phyloP scores from a whole-genome alignment of 1,140 invertebrate species.

The Zaprionus africanus region DNA sequence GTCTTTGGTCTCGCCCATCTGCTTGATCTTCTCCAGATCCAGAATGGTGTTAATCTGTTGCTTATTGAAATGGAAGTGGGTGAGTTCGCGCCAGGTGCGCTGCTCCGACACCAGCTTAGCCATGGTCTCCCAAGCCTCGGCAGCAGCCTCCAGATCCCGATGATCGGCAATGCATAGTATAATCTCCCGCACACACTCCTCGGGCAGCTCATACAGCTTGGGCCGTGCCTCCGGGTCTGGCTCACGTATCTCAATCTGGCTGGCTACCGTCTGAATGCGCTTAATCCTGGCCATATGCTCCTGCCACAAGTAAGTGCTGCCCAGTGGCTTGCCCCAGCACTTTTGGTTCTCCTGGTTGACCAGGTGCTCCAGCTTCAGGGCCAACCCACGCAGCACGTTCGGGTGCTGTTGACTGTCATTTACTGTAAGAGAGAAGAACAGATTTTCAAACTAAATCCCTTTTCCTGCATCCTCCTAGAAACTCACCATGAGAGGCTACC shows the following conservation, averaged over 20 bases:
- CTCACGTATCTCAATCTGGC: constrained; percentile 91
- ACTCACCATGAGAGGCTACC: constrained; percentile 93
- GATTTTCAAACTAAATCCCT: background rate
- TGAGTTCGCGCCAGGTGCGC: constrained; percentile 95
- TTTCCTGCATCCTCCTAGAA: background rate
- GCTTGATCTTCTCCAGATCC: constrained; percentile 85
- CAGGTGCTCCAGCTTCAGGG: constrained; percentile 90
- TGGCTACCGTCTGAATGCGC: constrained; percentile 92
- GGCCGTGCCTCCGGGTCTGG: constrained; percentile 92
- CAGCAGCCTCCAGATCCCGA: constrained; percentile 90
- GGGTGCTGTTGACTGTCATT: constrained; percentile 95
- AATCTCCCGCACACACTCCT: constrained; percentile 96
- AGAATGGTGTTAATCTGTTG: constrained; percentile 92
- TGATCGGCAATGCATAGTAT: constrained; percentile 95
- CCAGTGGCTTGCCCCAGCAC: constrained; percentile 94
- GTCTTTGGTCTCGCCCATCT: constrained; percentile 85
- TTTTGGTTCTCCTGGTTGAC: constrained; percentile 87
- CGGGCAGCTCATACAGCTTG: constrained; percentile 95
- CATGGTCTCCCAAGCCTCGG: constrained; percentile 89
- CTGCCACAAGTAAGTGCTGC: constrained; percentile 94
- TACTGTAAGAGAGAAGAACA: constrained; percentile 85
- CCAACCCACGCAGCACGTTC: constrained; percentile 90
- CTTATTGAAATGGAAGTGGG: constrained; percentile 95
- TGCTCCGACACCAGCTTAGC: constrained; percentile 93
- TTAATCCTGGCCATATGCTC: constrained; percentile 93